These are phyloP conservation scores for Tipula confusa DNA, from an alignment of 2,888 invertebrate species.

Conservation along the genomic window DNA sequence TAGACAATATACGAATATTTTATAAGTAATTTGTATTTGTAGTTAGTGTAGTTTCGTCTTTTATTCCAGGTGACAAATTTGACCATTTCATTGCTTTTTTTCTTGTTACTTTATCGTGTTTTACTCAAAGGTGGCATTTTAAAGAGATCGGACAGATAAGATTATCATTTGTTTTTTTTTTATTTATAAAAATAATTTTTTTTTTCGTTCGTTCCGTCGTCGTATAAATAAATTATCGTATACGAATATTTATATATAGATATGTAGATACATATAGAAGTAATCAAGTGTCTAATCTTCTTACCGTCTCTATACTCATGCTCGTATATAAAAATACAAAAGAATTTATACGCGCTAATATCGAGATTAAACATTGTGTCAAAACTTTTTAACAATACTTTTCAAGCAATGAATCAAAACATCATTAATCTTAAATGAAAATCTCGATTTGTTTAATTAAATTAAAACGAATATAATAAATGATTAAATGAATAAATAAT, in stretches of 20 bases:
- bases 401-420: constrained; percentile 3
- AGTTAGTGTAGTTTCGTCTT: background rate
- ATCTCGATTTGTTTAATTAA: background rate
- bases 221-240: background rate
- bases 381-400: background rate
- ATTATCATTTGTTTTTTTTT: background rate
- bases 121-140: constrained; percentile 31
- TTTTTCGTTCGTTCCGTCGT: background rate
- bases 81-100: constrained; percentile 30
- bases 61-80: constrained; percentile 27
- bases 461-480: background rate
- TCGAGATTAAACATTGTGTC: constrained; percentile 12
- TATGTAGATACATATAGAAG: background rate
- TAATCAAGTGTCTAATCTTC: constrained; percentile 9
- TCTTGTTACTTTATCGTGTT: constrained; percentile 27
- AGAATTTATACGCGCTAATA: background rate
- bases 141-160: constrained; percentile 28
- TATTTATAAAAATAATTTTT: constrained; percentile 10
- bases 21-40: background rate
- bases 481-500: background rate
- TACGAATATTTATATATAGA: no score
- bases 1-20: background rate
- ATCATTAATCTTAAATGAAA: background rate
- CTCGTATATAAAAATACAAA: background rate
- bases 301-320: background rate